Base-by-base conservation (phyloP, 2,888 invertebrate species). In the Papilio demoleus region DNA sequence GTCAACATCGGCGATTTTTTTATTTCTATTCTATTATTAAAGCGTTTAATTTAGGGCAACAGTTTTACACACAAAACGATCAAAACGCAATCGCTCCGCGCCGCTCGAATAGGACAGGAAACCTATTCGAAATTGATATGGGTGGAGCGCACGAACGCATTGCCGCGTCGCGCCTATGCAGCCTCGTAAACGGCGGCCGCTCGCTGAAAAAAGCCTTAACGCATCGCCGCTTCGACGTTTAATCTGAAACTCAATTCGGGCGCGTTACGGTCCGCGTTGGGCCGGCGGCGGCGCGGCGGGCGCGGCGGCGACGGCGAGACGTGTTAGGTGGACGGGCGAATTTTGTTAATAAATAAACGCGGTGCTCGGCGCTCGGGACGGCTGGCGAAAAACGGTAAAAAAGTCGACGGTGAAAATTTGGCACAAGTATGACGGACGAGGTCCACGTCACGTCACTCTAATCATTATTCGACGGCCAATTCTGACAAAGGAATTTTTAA, bases 331-430 rank as follows among this genome's bases (percentile, higher is more conserved):
- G 87, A 84, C 83, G 84, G 85, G 83, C 88, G 90, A 91, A 88
- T 90, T 90, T 89, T 90, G 90, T 91, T 92, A 92, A 92, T 92
- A 92, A 92, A 92, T 92, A 91, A 92, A 91, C 89, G 90, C 86
- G 85, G 84, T 84, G 85, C 83, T 86, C 82, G 79, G 79, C 85
- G 87, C 83, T 81, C 86, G 85, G 83, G 82, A 82, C 78, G 81
- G 80, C 79, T 79, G 82, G 83, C 78, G 80, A 81, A 88, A 89
- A 90, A 88, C 83, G 85, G 85, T 72, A 81, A 85, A 90, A 88
- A 88, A 87, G 81, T 72, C 76, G 65, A 76, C 75, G 81, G 81
- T 80, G 85, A 87, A 90, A 91, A 88, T 88, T 91, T 87, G 86
- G 89, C 84, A 86, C 88, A 89, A 90, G 89, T 89, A 92, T 89